phyloP scores from a whole-genome alignment of 2,888 invertebrate genomes.

The Anticlea derivata region DNA sequence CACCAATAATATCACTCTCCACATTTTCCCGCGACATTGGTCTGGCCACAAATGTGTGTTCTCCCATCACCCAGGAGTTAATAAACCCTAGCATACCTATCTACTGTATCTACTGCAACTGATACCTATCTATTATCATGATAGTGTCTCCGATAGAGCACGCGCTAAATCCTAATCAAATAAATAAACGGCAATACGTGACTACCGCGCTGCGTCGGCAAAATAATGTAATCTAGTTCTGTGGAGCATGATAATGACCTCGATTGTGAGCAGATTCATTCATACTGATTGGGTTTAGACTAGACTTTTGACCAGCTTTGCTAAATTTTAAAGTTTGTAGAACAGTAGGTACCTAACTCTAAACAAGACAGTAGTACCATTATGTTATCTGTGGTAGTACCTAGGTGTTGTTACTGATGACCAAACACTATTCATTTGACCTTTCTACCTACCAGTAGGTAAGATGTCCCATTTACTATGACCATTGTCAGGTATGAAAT shows the following conservation, averaged over 20 bases:
- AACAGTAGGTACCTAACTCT: too few species aligned
- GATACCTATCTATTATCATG: constrained; percentile 15
- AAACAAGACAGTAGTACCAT: too few species aligned
- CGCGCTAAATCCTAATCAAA: constrained; percentile 26
- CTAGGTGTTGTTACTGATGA: too few species aligned
- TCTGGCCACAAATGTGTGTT: constrained; percentile 35
- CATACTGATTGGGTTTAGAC: too few species aligned
- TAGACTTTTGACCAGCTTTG: too few species aligned
- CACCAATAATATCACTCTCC: constrained; percentile 37
- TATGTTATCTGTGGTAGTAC: too few species aligned
- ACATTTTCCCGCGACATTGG: constrained; percentile 47
- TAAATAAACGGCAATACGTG: constrained; percentile 46
- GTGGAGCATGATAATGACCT: constrained; percentile 25
- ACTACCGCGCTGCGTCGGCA: constrained; percentile 28
- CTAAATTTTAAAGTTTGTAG: too few species aligned
- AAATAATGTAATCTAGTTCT: constrained; percentile 17
- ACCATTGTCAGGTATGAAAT: too few species aligned
- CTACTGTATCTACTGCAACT: too few species aligned
- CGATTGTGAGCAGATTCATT: constrained; percentile 17
- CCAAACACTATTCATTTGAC: too few species aligned
- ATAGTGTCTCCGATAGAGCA: constrained; percentile 26
- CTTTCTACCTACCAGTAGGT: too few species aligned
- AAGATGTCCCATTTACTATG: too few species aligned
- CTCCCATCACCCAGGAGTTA: constrained; percentile 12
- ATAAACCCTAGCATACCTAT: constrained; percentile 29